phyloP scores from a whole-genome alignment of 2,113 vertebrate species.

The Rhadina sibilatrix region DNA sequence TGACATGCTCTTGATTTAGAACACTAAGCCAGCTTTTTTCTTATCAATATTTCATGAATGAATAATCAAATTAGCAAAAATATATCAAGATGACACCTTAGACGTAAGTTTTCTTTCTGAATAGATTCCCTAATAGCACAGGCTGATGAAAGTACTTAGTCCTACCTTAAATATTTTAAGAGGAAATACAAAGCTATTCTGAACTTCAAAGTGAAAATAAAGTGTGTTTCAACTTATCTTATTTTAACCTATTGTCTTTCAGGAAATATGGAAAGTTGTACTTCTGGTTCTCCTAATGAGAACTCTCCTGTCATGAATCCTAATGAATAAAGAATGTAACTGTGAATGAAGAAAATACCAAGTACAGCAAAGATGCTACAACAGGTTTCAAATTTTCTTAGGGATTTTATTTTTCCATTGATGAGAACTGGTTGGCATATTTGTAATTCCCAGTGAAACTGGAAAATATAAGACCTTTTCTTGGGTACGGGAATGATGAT shows the following conservation, averaged over 20 bases:
- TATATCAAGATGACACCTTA: not conserved
- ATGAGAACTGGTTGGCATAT: not conserved
- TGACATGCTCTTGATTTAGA: not conserved
- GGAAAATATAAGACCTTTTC: not conserved
- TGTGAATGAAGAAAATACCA: not conserved
- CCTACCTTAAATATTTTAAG: not conserved
- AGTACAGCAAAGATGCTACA: not conserved
- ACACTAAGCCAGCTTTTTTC: not conserved
- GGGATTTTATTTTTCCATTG: not conserved
- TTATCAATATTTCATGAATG: not conserved
- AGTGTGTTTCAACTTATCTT: not conserved
- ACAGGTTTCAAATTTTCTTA: not conserved
- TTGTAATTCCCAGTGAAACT: not conserved
- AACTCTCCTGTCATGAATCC: not conserved
- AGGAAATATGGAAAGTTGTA: slow-evolving; percentile 49
- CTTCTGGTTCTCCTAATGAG: not conserved
- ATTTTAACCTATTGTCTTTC: slow-evolving; percentile 58
- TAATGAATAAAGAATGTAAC: slow-evolving; percentile 41
- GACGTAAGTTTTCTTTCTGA: not conserved
- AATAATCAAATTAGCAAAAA: not conserved
- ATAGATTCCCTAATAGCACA: not conserved
- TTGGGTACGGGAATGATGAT: not conserved
- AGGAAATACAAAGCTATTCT: not conserved
- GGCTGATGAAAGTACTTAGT: not conserved
- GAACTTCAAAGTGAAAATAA: not conserved